Conservation (phyloP, 2,888 invertebrate genomes). For the Cheiracanthium punctorium region DNA sequence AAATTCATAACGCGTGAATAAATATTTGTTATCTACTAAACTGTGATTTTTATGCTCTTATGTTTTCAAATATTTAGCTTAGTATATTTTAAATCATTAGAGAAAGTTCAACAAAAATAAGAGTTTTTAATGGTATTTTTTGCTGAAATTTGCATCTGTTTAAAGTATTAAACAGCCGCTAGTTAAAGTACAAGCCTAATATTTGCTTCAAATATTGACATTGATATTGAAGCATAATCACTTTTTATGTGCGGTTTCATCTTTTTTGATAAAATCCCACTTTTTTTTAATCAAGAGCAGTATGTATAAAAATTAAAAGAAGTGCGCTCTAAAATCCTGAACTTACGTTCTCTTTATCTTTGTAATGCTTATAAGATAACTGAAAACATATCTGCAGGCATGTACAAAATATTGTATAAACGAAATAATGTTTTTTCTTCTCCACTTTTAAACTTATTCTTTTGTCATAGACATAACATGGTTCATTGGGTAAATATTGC, state of each 20-base stretch:
- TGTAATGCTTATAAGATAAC: constrained; percentile 3
- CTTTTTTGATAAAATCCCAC: not conserved
- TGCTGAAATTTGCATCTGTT: not conserved
- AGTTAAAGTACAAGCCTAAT: constrained; percentile 42
- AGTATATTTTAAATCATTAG: constrained; percentile 11
- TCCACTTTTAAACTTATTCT: not conserved
- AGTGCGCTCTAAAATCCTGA: constrained; percentile 20
- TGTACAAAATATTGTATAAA: constrained; percentile 1
- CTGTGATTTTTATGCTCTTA: not conserved
- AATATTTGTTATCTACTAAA: not conserved
- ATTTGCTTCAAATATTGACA: constrained; percentile 61
- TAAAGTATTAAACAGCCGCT: constrained; percentile 32
- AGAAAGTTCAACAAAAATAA: constrained; percentile 20
- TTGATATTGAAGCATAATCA: constrained; percentile 29
- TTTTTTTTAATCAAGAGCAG: not conserved
- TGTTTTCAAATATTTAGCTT: constrained; percentile 12
- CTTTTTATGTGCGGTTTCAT: not conserved
- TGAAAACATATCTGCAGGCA: constrained; percentile 35
- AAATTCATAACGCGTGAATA: not conserved
- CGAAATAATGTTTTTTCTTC: constrained; percentile 22
- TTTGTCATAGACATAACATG: constrained; percentile 26
- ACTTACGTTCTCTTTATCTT: constrained; percentile 8
- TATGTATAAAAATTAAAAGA: not conserved
- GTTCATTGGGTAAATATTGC: constrained; percentile 39
- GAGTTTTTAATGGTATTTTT: not conserved